Evolutionary conservation across 2,888 invertebrate species (phyloP).

Genomic region (Deroplatys truncata): DNA sequence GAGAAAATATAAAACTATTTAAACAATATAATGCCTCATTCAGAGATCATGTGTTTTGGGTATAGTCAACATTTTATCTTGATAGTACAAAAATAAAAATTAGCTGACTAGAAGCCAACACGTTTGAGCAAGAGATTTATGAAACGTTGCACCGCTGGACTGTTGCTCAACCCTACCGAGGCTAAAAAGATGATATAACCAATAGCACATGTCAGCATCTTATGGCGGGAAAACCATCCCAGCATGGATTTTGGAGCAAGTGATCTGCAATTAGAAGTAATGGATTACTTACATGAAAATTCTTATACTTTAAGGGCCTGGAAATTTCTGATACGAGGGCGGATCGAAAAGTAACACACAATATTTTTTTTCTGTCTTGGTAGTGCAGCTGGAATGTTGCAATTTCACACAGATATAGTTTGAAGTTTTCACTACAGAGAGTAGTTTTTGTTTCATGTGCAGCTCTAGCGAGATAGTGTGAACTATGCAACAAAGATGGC

Average conservation of each 20-base stretch:
- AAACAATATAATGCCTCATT: neutral
- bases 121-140: neutral
- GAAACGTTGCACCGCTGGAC: conserved; percentile 46
- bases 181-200: conserved; percentile 60
- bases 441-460: too few species aligned
- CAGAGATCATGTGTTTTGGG: neutral
- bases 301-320: too few species aligned
- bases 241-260: neutral
- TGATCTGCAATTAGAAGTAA: neutral
- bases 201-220: conserved; percentile 57
- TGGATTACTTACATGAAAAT: too few species aligned
- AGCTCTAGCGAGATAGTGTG: too few species aligned
- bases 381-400: too few species aligned
- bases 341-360: too few species aligned
- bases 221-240: conserved; percentile 57
- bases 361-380: too few species aligned
- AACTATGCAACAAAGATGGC: too few species aligned
- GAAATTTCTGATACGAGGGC: too few species aligned
- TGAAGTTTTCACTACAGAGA: too few species aligned
- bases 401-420: too few species aligned
- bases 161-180: conserved; percentile 61
- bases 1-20: neutral
- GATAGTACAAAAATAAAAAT: neutral
- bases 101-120: neutral
- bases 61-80: neutral